Evolutionary conservation across 2,888 invertebrate species (phyloP), one percentile per base, ranked within the genome.

Genomic region (Drosophila monieri): DNA sequence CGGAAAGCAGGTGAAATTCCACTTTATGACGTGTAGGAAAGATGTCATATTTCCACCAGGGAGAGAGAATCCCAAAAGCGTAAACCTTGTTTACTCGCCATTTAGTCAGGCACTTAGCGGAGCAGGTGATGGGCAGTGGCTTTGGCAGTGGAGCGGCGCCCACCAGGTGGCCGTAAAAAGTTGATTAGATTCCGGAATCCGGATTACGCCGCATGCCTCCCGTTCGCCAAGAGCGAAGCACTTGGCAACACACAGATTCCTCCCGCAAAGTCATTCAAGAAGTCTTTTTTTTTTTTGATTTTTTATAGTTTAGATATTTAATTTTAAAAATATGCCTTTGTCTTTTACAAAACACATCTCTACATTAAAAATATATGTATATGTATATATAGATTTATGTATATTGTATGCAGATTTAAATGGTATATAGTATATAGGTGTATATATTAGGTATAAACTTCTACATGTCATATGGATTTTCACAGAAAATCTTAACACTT

Each of bases 301-400:
- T 65, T 58, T 57, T 37, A 70, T 68, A 76, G 67, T 75, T 76
- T 85, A 68, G 65, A 59, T 85, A 74, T 77, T 79, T 64, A 77
- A 88, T 81, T 73, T 81, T 85, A 88, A 81, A 88, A 88, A 81
- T 81, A 81, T 81, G 88, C 77, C 48, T 85, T 81, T 71, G 81
- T 85, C 81, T 81, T 88, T 83, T 85, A 81, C 81, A 81, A 81
- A 81, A 81, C 84, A 81, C 74, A 81, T 85, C 74, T 88, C 81
- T 81, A 81, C 88, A 81, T 88, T 81, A 88, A 88, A 81, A 88
- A 88, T 88, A 81, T 73, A 80, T 68, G 56, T 73, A 66, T 68
- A 54, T 68, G 60, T 78, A 56, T 67, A 54, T 78, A 25, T 73
- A 59, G 32, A 32, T 32, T 32, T 79, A 46, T 69, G 61, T 79